phyloP scores from a whole-genome alignment of 2,797 vertebrate genomes.

The Syndactyla subalaris region DNA sequence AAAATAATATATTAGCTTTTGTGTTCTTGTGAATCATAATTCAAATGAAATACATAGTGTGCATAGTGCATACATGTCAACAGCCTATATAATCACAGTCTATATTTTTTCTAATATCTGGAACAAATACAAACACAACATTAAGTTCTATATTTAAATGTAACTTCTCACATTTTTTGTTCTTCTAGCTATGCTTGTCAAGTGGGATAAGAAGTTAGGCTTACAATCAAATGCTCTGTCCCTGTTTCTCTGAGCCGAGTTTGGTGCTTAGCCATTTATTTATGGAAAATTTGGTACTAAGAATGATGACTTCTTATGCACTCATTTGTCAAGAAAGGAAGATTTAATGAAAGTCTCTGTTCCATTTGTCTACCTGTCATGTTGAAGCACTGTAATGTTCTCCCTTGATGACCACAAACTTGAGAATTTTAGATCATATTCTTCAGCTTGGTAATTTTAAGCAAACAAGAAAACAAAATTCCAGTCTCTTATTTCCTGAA shows the following conservation, averaged over 20 bases:
- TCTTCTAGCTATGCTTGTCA: background rate
- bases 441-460: conserved; percentile 10
- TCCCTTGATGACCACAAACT: conserved; percentile 6
- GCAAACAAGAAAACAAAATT: background rate
- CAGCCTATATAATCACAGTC: background rate
- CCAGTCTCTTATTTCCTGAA: background rate
- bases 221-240: background rate
- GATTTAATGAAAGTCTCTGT: conserved; percentile 38
- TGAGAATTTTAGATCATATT: background rate
- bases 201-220: background rate
- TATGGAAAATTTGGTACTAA: background rate
- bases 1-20: background rate
- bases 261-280: background rate
- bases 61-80: background rate
- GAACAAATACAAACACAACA: background rate
- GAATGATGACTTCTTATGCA: background rate
- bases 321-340: conserved; percentile 35
- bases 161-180: background rate
- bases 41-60: background rate
- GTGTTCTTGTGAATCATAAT: background rate
- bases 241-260: background rate
- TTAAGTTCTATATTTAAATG: background rate
- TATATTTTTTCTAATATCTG: background rate
- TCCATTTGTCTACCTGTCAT: conserved; percentile 41
- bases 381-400: conserved; percentile 34